Conservation (phyloP, 2,113 vertebrate genomes). For the Pungitius pungitius region DNA sequence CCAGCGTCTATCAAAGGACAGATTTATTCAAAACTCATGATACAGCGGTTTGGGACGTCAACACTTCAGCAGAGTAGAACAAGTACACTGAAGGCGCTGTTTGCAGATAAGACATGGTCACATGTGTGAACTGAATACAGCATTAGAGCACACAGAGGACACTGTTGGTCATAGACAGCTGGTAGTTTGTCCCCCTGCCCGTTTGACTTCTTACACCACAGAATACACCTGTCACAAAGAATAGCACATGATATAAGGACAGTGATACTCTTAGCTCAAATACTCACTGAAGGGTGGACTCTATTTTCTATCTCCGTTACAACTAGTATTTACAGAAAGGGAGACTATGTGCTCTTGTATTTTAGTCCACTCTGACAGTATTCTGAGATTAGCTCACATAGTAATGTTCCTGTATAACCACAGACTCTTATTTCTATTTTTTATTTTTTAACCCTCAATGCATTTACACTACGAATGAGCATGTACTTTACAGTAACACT, state of each 20-base stretch:
- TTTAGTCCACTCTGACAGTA: slow-evolving; percentile 64
- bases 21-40: slow-evolving; percentile 97
- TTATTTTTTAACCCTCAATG: slow-evolving; percentile 39
- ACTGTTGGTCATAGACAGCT: slow-evolving; percentile 78
- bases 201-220: slow-evolving; percentile 75
- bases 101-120: slow-evolving; percentile 86
- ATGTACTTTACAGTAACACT: slow-evolving; percentile 77
- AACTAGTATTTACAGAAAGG: slow-evolving; percentile 76
- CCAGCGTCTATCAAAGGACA: slow-evolving; percentile 88
- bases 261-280: slow-evolving; percentile 74
- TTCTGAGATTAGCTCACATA: slow-evolving; percentile 64
- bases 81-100: slow-evolving; percentile 84
- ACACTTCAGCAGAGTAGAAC: slow-evolving; percentile 83
- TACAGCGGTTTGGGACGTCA: slow-evolving; percentile 90
- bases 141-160: slow-evolving; percentile 87
- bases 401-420: slow-evolving; percentile 51
- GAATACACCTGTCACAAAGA: slow-evolving; percentile 88
- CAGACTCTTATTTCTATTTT: slow-evolving; percentile 23
- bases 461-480: slow-evolving; percentile 72
- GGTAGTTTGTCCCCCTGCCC: slow-evolving; percentile 62
- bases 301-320: slow-evolving; percentile 63
- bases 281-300: slow-evolving; percentile 71
- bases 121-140: slow-evolving; percentile 85
- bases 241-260: slow-evolving; percentile 87
- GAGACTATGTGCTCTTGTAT: slow-evolving; percentile 70